Conservation (phyloP, 2,888 invertebrate species). For the Lymantria monacha region DNA sequence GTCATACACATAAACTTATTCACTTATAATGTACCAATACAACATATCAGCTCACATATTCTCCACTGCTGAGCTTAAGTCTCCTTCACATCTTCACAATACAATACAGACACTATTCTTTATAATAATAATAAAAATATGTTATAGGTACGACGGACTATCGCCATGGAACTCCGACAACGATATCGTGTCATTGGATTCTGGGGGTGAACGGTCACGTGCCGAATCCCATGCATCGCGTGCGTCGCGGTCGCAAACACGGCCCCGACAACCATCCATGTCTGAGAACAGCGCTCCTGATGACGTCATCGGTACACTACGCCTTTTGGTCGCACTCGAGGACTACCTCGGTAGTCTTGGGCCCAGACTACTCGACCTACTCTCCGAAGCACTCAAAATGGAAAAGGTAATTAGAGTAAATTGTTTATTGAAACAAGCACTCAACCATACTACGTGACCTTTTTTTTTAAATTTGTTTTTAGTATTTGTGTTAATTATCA, state of each 20-base stretch:
- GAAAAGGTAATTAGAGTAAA: conserved; percentile 79
- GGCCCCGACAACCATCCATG: conserved; percentile 15
- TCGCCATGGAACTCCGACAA: conserved; percentile 72
- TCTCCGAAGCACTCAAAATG: conserved; percentile 89
- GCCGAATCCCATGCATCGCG: conserved; percentile 33
- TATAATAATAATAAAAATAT: no score
- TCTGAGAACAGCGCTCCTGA: conserved; percentile 62
- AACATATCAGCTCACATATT: no score
- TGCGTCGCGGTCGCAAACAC: conserved; percentile 26
- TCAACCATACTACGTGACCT: no score
- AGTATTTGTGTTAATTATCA: no score
- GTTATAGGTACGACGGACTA: conserved; percentile 50
- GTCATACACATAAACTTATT: no score
- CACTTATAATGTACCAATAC: no score
- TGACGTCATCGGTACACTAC: conserved; percentile 85
- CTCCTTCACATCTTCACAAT: no score
- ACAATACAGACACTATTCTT: no score
- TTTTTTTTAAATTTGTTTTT: no score
- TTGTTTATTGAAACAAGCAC: not conserved
- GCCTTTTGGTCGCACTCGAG: conserved; percentile 90
- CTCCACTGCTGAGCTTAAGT: no score
- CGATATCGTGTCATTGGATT: conserved; percentile 53
- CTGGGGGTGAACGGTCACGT: conserved; percentile 37
- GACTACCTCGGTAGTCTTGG: conserved; percentile 92
- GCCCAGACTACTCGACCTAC: conserved; percentile 88